Evolutionary conservation across 2,888 invertebrate genomes (phyloP).

Genomic region (Stictocephala bisonia): DNA sequence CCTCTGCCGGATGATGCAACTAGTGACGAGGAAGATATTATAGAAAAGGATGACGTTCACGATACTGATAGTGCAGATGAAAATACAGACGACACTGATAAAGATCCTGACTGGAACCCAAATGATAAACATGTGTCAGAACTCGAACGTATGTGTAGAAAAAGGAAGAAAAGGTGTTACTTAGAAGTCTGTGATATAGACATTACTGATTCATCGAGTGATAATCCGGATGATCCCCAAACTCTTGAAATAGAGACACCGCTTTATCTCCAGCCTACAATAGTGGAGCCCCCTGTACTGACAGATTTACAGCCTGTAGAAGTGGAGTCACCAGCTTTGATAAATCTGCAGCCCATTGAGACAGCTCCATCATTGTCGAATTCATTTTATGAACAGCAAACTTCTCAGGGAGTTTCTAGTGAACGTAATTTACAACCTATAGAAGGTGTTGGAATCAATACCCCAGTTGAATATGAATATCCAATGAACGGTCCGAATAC

Average conservation of each 20-base stretch:
- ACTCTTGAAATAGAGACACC: too few relatives aligned
- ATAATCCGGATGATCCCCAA: too few relatives aligned
- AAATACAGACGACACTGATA: not conserved
- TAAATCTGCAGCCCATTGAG: slow-evolving; percentile 19
- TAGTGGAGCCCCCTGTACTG: not conserved
- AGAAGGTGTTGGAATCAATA: slow-evolving; percentile 6
- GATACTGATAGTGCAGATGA: not conserved
- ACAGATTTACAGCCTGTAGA: slow-evolving; percentile 9
- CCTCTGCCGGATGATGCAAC: slow-evolving; percentile 18
- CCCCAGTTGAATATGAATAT: slow-evolving; percentile 9
- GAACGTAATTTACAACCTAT: slow-evolving; percentile 2
- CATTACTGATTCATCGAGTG: too few relatives aligned
- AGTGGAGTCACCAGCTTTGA: not conserved
- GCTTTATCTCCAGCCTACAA: not conserved
- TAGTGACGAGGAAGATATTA: slow-evolving; percentile 17
- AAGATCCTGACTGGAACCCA: slow-evolving; percentile 2
- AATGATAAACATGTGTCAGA: slow-evolving; percentile 4
- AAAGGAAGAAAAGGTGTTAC: slow-evolving; percentile 19
- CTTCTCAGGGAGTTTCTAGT: slow-evolving; percentile 8
- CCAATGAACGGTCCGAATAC: not conserved
- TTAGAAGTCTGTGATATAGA: slow-evolving; percentile 8
- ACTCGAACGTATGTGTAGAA: slow-evolving; percentile 13
- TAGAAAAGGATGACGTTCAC: slow-evolving; percentile 19
- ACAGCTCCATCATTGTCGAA: slow-evolving; percentile 7
- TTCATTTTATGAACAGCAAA: slow-evolving; percentile 12